Conservation (phyloP, 2,797 vertebrate genomes). For the Sphenopsis melanotis region DNA sequence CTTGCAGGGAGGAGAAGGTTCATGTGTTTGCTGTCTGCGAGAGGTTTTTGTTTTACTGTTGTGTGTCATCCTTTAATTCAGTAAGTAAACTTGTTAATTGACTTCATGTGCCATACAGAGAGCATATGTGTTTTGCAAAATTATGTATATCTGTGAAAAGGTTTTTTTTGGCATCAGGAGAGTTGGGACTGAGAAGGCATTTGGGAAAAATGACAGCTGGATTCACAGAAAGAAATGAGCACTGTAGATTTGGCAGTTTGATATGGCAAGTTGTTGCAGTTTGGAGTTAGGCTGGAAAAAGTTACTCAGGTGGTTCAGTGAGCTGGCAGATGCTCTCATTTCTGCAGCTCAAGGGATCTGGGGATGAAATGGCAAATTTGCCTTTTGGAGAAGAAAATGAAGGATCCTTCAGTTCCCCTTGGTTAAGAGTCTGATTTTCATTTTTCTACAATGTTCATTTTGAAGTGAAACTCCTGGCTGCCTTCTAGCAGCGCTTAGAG, state of each 20-base stretch:
- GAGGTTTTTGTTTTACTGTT: slow-evolving; percentile 53
- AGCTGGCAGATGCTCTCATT: neutral
- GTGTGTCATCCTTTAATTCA: slow-evolving; percentile 55
- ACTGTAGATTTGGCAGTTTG: slow-evolving; percentile 49
- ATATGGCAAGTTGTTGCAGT: slow-evolving; percentile 19
- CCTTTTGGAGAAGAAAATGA: neutral
- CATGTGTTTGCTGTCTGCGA: slow-evolving; percentile 1
- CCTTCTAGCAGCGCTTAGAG: neutral
- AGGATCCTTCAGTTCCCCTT: neutral
- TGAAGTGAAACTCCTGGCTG: neutral
- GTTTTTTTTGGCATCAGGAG: slow-evolving; percentile 42
- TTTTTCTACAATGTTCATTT: neutral
- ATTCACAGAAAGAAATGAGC: slow-evolving; percentile 48
- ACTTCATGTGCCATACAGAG: slow-evolving; percentile 50
- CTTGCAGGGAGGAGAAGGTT: neutral
- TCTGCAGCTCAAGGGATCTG: neutral
- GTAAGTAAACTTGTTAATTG: slow-evolving; percentile 64
- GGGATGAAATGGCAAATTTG: slow-evolving; percentile 1
- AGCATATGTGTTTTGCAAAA: slow-evolving; percentile 65
- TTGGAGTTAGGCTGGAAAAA: slow-evolving; percentile 55
- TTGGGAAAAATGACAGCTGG: slow-evolving; percentile 58
- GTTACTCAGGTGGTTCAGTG: slow-evolving; percentile 47
- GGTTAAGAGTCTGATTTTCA: neutral
- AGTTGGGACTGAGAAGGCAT: slow-evolving; percentile 51
- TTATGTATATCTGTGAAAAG: slow-evolving; percentile 62